Percentiles rank a stretch among this genome's conserved stretches.
Conservation (phyloP, 2,113 vertebrate species). For the Cercopithecus mona region DNA sequence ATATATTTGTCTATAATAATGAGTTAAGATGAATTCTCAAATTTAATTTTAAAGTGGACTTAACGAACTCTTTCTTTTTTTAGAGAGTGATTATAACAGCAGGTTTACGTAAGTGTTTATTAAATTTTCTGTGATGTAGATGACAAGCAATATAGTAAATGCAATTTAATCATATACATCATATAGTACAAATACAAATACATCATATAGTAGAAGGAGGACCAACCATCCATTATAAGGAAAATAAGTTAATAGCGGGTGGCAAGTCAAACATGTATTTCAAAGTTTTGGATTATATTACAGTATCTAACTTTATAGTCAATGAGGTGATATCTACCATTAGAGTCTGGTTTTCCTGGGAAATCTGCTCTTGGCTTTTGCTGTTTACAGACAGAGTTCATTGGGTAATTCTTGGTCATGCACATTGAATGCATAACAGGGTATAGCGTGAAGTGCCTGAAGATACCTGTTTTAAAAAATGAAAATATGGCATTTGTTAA, state of each 20-base stretch:
- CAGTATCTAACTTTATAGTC: not conserved
- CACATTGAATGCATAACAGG: constrained; percentile 16
- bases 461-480: constrained; percentile 43
- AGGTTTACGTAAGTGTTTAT: not conserved
- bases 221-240: not conserved
- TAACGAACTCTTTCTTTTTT: not conserved
- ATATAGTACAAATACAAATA: not conserved
- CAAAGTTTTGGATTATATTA: not conserved
- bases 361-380: constrained; percentile 68
- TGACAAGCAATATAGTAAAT: not conserved
- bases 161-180: not conserved
- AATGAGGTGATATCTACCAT: not conserved
- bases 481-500: constrained; percentile 60
- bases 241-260: not conserved
- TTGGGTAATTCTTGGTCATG: constrained; percentile 55
- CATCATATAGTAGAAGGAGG: not conserved
- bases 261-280: not conserved
- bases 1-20: not conserved
- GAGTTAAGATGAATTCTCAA: not conserved
- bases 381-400: constrained; percentile 58
- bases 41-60: not conserved
- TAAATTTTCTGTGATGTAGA: not conserved
- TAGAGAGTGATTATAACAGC: not conserved
- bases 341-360: constrained; percentile 63
- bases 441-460: constrained; percentile 27